Evolutionary conservation across 2,888 invertebrate species (phyloP).

Genomic region (Thymelicus sylvestris): DNA sequence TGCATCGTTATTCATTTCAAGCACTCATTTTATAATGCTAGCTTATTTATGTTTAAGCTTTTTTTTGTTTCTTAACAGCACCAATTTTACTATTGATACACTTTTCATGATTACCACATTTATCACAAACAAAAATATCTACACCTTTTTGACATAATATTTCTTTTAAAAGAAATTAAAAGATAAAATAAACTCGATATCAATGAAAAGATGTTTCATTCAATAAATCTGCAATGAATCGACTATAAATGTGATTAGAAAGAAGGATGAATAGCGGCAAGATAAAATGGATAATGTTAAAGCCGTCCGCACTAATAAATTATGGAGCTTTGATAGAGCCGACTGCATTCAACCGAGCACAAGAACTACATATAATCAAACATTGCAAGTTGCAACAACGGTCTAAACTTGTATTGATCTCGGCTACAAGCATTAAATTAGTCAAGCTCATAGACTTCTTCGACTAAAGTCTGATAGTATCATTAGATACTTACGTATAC

Average conservation of each 20-base stretch:
- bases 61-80: background rate
- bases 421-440: constrained; percentile 32
- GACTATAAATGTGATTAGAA: constrained; percentile 35
- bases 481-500: constrained; percentile 12
- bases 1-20: background rate
- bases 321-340: constrained; percentile 69
- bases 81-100: background rate
- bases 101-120: background rate
- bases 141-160: background rate
- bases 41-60: background rate
- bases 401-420: constrained; percentile 39
- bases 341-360: constrained; percentile 58
- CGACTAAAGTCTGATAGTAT: constrained; percentile 9
- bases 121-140: background rate
- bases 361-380: constrained; percentile 52
- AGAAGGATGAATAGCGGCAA: constrained; percentile 52
- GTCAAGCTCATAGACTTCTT: constrained; percentile 30
- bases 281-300: constrained; percentile 62
- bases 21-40: background rate
- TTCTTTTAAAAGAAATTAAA: background rate
- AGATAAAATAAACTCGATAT: background rate
- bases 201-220: constrained; percentile 31
- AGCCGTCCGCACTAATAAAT: constrained; percentile 64
- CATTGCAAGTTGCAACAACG: constrained; percentile 47
- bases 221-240: constrained; percentile 32